Conservation (phyloP, 2,113 vertebrate genomes). For the Nematolebias whitei region DNA sequence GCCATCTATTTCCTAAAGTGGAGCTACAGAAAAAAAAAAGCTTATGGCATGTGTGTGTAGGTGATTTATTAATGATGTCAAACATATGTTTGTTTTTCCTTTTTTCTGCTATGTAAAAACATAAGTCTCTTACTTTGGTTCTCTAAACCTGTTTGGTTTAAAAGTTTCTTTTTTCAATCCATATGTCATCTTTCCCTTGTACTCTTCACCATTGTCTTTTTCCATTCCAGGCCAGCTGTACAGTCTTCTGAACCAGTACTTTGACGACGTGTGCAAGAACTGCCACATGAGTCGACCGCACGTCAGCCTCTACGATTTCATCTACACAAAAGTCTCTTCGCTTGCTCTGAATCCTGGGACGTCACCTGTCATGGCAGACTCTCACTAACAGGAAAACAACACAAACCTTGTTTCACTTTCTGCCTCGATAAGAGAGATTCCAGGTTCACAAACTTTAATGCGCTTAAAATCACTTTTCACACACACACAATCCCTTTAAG, state of each 20-base stretch:
- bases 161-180: neutral
- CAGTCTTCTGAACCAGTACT: slow-evolving; percentile 87
- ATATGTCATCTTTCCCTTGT: neutral
- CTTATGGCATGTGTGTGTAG: slow-evolving; percentile 31
- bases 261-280: slow-evolving; percentile 85
- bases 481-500: slow-evolving; percentile 52
- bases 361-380: slow-evolving; percentile 39
- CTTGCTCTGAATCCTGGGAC: slow-evolving; percentile 51
- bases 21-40: slow-evolving; percentile 39
- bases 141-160: slow-evolving; percentile 8
- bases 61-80: slow-evolving; percentile 62
- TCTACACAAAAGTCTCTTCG: slow-evolving; percentile 80
- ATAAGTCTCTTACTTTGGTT: slow-evolving; percentile 23
- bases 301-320: slow-evolving; percentile 88
- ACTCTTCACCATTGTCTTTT: slow-evolving; percentile 12
- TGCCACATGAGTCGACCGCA: slow-evolving; percentile 85
- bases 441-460: slow-evolving; percentile 41
- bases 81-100: slow-evolving; percentile 33
- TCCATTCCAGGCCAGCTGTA: slow-evolving; percentile 84
- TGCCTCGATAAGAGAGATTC: slow-evolving; percentile 24
- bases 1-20: slow-evolving; percentile 79
- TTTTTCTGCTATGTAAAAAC: slow-evolving; percentile 1
- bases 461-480: slow-evolving; percentile 41
- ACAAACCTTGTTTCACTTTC: slow-evolving; percentile 1
- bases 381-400: slow-evolving; percentile 44